Conservation (phyloP, 2,797 vertebrate genomes). For the Rhinatrema bivittatum region DNA sequence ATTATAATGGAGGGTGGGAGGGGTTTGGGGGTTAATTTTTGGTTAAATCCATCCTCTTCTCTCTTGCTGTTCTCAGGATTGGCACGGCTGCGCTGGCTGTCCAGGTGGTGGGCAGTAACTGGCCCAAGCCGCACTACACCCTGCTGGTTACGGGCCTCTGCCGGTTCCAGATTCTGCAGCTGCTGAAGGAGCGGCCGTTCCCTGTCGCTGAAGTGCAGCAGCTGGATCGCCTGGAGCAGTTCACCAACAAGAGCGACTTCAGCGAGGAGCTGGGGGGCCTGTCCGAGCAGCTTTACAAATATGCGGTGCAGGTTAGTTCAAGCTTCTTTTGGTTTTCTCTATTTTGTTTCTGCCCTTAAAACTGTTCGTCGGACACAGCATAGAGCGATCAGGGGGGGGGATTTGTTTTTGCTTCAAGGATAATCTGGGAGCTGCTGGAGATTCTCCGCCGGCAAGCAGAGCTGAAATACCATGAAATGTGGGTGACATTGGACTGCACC, state of each 20-base stretch:
- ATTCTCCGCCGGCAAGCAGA: no score
- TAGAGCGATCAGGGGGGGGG: no score
- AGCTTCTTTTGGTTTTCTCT: fast-evolving
- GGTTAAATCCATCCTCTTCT: no score
- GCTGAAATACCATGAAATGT: no score
- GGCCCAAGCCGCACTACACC: constrained; percentile 95
- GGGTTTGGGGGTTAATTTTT: no score
- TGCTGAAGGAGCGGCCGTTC: constrained; percentile 84
- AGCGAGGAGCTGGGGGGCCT: constrained; percentile 76
- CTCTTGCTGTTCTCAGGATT: constrained; percentile 71
- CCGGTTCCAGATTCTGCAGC: constrained; percentile 73
- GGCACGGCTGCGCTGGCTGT: constrained; percentile 86
- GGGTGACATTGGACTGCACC: no score
- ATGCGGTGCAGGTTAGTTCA: constrained; percentile 75
- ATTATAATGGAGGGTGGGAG: no score
- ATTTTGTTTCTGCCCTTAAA: no score
- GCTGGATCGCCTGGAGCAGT: constrained; percentile 83
- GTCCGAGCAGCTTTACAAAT: constrained; percentile 82
- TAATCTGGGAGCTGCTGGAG: no score
- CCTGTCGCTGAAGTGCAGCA: constrained; percentile 85
- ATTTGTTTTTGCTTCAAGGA: no score
- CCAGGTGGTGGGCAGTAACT: constrained; percentile 95
- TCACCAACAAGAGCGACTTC: constrained; percentile 54
- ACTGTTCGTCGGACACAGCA: no score
- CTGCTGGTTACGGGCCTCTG: constrained; percentile 89